Base-by-base conservation (phyloP, 2,888 invertebrate genomes). In the Leistus spinibarbis region DNA sequence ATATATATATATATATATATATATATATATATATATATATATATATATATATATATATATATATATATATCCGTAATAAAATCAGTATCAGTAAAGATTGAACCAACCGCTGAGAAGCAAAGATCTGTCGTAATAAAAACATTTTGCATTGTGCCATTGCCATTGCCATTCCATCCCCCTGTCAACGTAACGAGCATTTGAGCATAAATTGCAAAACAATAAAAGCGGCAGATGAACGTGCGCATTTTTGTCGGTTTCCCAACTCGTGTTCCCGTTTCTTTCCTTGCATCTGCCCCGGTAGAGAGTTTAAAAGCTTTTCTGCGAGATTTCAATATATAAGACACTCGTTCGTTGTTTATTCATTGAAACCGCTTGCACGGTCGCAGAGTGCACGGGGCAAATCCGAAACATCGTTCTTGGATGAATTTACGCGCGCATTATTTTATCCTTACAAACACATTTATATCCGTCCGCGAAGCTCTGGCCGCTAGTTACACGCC, bases 391-490 rank as follows among this genome's bases (percentile, higher is more conserved):
- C 64, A 64, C 64, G 22, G 65, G 66, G 65, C 56, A 73, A 73
- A 73, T 73, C 73, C 73, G 73, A 73, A 73, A 73, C 73, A 73
- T 73, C 73, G 73, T 66, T 73, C 73, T 20, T 57, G 73, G 73
- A 73, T 73, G 67, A 73, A 73, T 73, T 73, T 73, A 73, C 73
- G 56, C 66, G 66, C 65, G 67, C 73, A 73, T 74, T 74, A 74
- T 74, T 74, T 74, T 74, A 74, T 74, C 74, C 67, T 74, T 74
- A 74, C 74, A 67, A 74, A 67, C 74, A 74, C 68, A 74, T 74
- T 74, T 67, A 74, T 74, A 74, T 54, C 67, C 74, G 74, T 74
- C 67, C 72, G 72, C 72, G 66, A 20, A 22, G 53, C 56, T 17
- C 57, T 20, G 57, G 66, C 65, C 72, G 65, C 72, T 72, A 54